Evolutionary conservation across 2,888 invertebrate genomes (phyloP), one percentile per base, ranked within the genome.

Genomic region (Phortica okadai): DNA sequence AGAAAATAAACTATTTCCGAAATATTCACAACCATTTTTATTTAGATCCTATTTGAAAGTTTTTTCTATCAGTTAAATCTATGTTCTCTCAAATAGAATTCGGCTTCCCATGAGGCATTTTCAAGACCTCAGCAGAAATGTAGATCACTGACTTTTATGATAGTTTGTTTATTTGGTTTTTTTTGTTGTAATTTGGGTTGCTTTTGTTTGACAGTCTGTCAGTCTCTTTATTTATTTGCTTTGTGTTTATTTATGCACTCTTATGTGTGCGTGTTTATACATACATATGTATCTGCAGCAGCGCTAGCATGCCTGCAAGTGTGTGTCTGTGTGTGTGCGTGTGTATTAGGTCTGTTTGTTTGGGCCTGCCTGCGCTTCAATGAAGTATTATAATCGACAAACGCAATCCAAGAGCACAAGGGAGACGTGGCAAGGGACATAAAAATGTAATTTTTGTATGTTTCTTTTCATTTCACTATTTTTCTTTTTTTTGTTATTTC

Each of bases 311-410:
- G 21, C n/a, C 11, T 54, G 54, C 54, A n/a, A 54, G 54, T 54
- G 41, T 6, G 33, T 64, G 6, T 67, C 33, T 44, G 14, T 70
- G 25, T n/a, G 6, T n/a, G 59, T 50, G 50, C 2, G 16, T 50
- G 21, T 56, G 33, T 56, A 33, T 10, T 14, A 8, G 41, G 0
- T 69, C 16, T 69, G 10, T 69, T 45, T 69, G 50, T 72, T 50
- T 67, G n/a, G 25, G 67, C n/a, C 41, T 67, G 67, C 14, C 67
- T 67, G 67, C 67, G 67, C 67, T 67, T 67, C 16, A 44, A 44
- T 67, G 67, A 67, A 44, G n/a, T 11, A 33, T 33, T 11, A 33
- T 33, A 64, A 64, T 10, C n/a, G 7, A 33, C 6, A 64, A 64
- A 41, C 14, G 41, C 16, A 67, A 67, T 16, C 14, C 10, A 64